A percentile compares a stretch with the other conserved stretches of the same genome.
Evolutionary conservation across 2,113 vertebrate genomes (phyloP).

Genomic region (Calonectris borealis): DNA sequence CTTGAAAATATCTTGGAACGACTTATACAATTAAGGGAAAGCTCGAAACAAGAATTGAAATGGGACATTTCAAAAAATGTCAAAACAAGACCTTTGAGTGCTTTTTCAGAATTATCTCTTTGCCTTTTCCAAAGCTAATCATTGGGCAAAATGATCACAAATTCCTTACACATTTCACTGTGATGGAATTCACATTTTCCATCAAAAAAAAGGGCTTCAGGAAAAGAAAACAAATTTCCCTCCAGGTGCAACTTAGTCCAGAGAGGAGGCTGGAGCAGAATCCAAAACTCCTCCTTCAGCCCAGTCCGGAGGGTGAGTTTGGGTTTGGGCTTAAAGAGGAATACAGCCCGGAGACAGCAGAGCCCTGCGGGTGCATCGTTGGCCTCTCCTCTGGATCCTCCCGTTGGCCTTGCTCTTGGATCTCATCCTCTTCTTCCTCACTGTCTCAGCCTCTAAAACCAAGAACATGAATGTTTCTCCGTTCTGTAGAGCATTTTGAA

Average conservation of each 20-base stretch:
- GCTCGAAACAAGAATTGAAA: background rate
- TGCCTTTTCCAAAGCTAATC: background rate
- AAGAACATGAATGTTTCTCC: background rate
- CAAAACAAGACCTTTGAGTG: background rate
- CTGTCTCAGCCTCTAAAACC: background rate
- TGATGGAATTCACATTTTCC: background rate
- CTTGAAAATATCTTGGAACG: conserved; percentile 31
- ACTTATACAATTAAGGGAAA: background rate
- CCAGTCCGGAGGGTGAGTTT: fast-evolving
- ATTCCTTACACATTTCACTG: background rate
- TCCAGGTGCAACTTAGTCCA: background rate
- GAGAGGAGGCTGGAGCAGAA: background rate
- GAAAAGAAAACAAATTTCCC: background rate
- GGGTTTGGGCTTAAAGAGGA: background rate
- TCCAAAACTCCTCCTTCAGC: background rate
- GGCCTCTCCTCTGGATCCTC: background rate
- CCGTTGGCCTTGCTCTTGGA: background rate
- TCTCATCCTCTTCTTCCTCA: background rate
- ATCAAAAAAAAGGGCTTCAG: background rate
- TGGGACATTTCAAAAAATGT: background rate
- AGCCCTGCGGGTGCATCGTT: fast-evolving
- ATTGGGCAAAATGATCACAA: background rate
- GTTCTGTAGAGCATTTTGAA: background rate
- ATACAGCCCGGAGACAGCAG: background rate
- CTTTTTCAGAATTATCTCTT: background rate